A percentile compares a stretch with the other conserved stretches of the same genome.
phyloP scores from a whole-genome alignment of 1,140 invertebrate species.

The Manduca sexta region DNA sequence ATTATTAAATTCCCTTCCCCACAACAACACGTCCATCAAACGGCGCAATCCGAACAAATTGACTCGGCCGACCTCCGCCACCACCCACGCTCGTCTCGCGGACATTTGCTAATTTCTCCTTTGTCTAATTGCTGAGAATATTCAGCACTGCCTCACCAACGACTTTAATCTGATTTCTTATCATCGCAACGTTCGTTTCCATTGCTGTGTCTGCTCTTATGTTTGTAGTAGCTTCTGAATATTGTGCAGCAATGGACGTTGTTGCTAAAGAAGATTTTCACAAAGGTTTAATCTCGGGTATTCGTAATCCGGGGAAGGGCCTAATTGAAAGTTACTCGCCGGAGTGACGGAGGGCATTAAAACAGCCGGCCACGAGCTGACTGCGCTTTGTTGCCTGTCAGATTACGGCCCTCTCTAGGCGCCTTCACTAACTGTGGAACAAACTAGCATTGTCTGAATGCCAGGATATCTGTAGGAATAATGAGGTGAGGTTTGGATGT shows the following conservation, averaged over 20 bases:
- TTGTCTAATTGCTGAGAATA: slow-evolving; percentile 27
- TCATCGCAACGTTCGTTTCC: neutral
- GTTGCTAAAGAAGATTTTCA: neutral
- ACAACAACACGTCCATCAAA: slow-evolving; percentile 1
- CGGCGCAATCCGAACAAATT: slow-evolving; percentile 3
- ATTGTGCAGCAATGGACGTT: slow-evolving; percentile 7
- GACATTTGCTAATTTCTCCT: slow-evolving; percentile 28
- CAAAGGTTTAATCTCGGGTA: neutral
- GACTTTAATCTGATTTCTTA: neutral
- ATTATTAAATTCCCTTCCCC: slow-evolving; percentile 1
- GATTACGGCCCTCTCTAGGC: slow-evolving; percentile 54
- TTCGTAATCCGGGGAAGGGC: slow-evolving; percentile 22
- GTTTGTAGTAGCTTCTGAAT: slow-evolving; percentile 1
- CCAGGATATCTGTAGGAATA: slow-evolving; percentile 29
- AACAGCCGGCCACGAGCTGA: slow-evolving; percentile 31
- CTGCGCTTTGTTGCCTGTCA: slow-evolving; percentile 56
- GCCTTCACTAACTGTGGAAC: slow-evolving; percentile 26
- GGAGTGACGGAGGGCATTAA: slow-evolving; percentile 54
- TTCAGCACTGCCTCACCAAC: neutral
- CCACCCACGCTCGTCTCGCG: slow-evolving; percentile 15
- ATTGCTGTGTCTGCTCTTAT: neutral
- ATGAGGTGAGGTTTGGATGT: slow-evolving; percentile 4
- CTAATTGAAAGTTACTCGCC: slow-evolving; percentile 60
- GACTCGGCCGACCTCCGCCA: neutral
- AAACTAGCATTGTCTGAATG: slow-evolving; percentile 47